These are phyloP conservation scores for Pristionchus exspectatus DNA, from an alignment of 2,888 invertebrate species.

Conservation along the genomic window DNA sequence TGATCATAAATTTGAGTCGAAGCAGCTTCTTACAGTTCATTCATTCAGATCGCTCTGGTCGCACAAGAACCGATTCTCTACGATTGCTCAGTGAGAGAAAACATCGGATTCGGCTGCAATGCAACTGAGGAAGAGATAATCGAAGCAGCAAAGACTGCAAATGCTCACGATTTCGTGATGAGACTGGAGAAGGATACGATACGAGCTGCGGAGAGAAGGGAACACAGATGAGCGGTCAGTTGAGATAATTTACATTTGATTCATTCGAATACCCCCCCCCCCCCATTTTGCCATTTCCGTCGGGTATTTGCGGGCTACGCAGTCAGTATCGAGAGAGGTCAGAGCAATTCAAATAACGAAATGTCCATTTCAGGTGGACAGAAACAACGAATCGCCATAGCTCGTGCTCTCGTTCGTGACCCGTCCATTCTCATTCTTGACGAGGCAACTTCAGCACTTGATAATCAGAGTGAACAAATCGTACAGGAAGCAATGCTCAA, in stretches of 20 bases:
- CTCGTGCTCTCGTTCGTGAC: conserved; percentile 66
- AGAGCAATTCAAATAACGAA: too few relatives aligned
- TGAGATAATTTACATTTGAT: too few relatives aligned
- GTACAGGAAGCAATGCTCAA: conserved; percentile 48
- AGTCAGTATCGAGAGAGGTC: too few relatives aligned
- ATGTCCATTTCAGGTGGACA: conserved; percentile 2
- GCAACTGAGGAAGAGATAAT: conserved; percentile 55
- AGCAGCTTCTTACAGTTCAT: not conserved
- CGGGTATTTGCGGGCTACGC: too few relatives aligned
- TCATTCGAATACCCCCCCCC: too few relatives aligned
- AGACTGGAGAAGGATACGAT: conserved; percentile 32
- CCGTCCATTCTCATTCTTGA: conserved; percentile 28
- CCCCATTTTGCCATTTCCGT: too few relatives aligned
- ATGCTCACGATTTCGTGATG: conserved; percentile 48
- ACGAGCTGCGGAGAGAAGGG: conserved; percentile 46
- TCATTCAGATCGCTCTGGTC: conserved; percentile 56
- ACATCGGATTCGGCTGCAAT: conserved; percentile 67
- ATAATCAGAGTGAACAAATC: conserved; percentile 23
- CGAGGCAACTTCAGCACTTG: not conserved
- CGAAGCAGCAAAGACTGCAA: conserved; percentile 25
- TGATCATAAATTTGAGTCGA: conserved; percentile 57
- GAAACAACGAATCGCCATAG: conserved; percentile 68
- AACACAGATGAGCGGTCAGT: conserved; percentile 49
- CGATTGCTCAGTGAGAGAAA: conserved; percentile 65
- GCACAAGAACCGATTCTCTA: conserved; percentile 67